phyloP scores from a whole-genome alignment of 2,888 invertebrate species.

The Unio delphinus region DNA sequence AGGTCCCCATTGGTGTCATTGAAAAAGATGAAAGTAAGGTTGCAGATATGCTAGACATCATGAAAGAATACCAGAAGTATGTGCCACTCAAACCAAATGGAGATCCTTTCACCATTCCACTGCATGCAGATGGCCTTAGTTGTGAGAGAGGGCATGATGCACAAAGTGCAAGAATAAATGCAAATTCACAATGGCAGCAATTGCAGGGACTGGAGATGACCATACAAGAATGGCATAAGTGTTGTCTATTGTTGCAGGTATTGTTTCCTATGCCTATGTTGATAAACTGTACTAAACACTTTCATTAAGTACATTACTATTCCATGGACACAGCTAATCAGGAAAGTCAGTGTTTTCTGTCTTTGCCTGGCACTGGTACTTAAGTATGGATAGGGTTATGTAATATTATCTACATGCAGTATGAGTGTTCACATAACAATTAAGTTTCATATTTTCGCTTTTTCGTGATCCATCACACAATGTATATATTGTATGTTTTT shows the following conservation, averaged over 20 bases:
- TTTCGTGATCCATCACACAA: no score
- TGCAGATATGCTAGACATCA: slow-evolving; percentile 28
- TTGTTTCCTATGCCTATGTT: background rate
- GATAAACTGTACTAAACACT: no score
- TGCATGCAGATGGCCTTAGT: slow-evolving; percentile 33
- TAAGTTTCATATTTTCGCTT: no score
- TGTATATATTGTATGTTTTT: no score
- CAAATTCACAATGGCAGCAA: slow-evolving; percentile 11
- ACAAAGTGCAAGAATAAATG: slow-evolving; percentile 24
- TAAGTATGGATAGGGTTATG: no score
- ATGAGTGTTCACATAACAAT: no score
- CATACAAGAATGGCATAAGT: slow-evolving; percentile 29
- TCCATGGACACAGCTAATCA: no score
- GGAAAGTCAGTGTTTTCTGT: no score
- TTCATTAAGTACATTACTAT: no score
- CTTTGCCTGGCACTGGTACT: no score
- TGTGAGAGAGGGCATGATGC: slow-evolving; percentile 32
- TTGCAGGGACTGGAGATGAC: slow-evolving; percentile 16
- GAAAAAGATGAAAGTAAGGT: slow-evolving; percentile 32
- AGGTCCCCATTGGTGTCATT: slow-evolving; percentile 33
- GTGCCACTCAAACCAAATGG: slow-evolving; percentile 21
- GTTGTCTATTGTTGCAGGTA: slow-evolving; percentile 27
- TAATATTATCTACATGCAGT: no score
- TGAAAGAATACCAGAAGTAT: slow-evolving; percentile 30
- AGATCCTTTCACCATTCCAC: slow-evolving; percentile 10